Evolutionary conservation across 1,140 invertebrate genomes (phyloP).

Genomic region (Drosophila lacertosa): DNA sequence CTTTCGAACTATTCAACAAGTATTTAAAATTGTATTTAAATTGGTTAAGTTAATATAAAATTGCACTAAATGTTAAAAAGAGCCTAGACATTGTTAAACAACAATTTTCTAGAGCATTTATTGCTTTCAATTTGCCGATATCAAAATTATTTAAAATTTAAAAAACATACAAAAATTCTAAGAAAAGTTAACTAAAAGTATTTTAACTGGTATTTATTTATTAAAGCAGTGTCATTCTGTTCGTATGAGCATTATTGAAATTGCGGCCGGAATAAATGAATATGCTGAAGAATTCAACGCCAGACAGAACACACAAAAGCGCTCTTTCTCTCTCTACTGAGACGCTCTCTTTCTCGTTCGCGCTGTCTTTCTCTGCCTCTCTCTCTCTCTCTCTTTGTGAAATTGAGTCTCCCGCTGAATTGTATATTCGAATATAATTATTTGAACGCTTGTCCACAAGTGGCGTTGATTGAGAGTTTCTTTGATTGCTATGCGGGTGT

Average conservation of each 20-base stretch:
- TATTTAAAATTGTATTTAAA: too few relatives aligned
- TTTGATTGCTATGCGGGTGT: constrained; percentile 54
- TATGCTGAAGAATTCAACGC: constrained; percentile 66
- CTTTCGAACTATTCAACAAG: too few relatives aligned
- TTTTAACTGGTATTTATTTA: too few relatives aligned
- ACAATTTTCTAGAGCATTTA: not conserved
- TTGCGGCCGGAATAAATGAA: constrained; percentile 66
- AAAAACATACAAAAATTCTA: too few relatives aligned
- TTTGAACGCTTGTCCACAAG: constrained; percentile 47
- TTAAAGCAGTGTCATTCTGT: not conserved
- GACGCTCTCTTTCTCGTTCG: constrained; percentile 1
- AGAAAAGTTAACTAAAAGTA: too few relatives aligned
- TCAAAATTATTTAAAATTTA: too few relatives aligned
- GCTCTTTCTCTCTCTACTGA: not conserved
- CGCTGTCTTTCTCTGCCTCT: constrained; percentile 6
- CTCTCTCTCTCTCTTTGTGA: constrained; percentile 28
- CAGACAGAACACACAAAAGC: constrained; percentile 12
- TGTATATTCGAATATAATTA: constrained; percentile 40
- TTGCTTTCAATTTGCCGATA: too few relatives aligned
- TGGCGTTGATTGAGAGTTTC: constrained; percentile 81
- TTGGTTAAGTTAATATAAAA: too few relatives aligned
- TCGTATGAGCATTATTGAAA: not conserved
- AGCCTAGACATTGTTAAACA: too few relatives aligned
- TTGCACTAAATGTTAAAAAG: too few relatives aligned
- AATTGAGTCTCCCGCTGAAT: constrained; percentile 10